Conservation (phyloP, 2,797 vertebrate species). For the Urosaurus nigricauda region DNA sequence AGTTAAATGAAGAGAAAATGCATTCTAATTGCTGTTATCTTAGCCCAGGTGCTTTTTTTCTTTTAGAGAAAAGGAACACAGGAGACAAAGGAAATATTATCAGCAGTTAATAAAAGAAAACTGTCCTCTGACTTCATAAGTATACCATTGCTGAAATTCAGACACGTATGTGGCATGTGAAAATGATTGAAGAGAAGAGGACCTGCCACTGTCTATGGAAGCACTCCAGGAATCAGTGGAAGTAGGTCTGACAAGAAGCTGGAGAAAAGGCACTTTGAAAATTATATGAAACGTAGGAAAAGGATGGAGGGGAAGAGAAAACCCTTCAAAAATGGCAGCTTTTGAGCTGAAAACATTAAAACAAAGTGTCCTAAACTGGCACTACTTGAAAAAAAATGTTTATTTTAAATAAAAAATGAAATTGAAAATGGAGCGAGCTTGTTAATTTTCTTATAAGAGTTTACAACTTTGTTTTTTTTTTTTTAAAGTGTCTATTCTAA, state of each 20-base stretch:
- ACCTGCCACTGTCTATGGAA: conserved; percentile 39
- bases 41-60: conserved; percentile 46
- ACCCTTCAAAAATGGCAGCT: conserved; percentile 36
- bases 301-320: conserved; percentile 18
- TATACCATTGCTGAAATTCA: conserved; percentile 53
- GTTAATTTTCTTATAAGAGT: conserved; percentile 36
- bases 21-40: conserved; percentile 46
- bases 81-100: conserved; percentile 43
- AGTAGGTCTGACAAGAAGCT: conserved; percentile 44
- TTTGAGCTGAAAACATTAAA: conserved; percentile 57
- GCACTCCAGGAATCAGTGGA: conserved; percentile 27
- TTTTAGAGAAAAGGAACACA: conserved; percentile 38
- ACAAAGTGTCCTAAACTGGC: conserved; percentile 45
- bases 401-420: conserved; percentile 33
- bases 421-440: conserved; percentile 32
- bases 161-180: conserved; percentile 26
- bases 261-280: conserved; percentile 57
- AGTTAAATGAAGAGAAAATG: conserved; percentile 22
- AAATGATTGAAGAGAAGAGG: conserved; percentile 43
- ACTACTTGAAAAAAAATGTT: conserved; percentile 29
- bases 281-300: conserved; percentile 44
- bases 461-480: conserved; percentile 19
- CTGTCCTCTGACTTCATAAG: conserved; percentile 44
- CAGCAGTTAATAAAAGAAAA: conserved; percentile 53
- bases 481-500: not conserved